Percentiles rank a stretch among this genome's conserved stretches.
Conservation (phyloP, 2,113 vertebrate species). For the Penelope pileata region DNA sequence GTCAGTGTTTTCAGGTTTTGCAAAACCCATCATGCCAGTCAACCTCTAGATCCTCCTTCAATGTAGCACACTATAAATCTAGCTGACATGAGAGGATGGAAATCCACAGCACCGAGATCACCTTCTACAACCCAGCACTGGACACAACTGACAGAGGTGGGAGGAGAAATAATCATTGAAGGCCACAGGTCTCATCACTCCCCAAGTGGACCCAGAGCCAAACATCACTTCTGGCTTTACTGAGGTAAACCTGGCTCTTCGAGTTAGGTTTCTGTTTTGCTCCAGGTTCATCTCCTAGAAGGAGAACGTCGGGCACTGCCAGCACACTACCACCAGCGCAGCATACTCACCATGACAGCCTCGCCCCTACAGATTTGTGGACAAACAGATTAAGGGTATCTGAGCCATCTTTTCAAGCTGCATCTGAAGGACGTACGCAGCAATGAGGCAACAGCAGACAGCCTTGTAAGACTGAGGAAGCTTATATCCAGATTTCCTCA, state of each 20-base stretch:
- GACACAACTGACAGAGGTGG: not conserved
- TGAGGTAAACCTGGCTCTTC: not conserved
- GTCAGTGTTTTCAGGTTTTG: not conserved
- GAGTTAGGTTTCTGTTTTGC: not conserved
- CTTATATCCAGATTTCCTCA: not conserved
- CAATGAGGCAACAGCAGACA: not conserved
- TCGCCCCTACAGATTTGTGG: not conserved
- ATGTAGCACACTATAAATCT: rapidly evolving
- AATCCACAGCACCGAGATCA: not conserved
- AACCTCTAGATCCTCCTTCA: not conserved
- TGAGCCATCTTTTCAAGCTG: not conserved
- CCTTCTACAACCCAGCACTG: not conserved
- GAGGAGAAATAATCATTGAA: not conserved
- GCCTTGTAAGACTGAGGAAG: not conserved
- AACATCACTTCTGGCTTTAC: not conserved
- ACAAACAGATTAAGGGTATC: not conserved
- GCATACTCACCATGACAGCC: not conserved
- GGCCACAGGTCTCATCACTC: not conserved
- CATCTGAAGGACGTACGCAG: not conserved
- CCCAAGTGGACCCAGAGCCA: not conserved
- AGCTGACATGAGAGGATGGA: not conserved
- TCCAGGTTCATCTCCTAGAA: not conserved
- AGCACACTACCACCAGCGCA: not conserved
- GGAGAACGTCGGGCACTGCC: not conserved
- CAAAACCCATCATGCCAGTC: rapidly evolving